A percentile compares a stretch with the other conserved stretches of the same genome.
These are phyloP conservation scores for Albula glossodonta DNA, from an alignment of 2,113 vertebrate genomes.

Conservation along the genomic window DNA sequence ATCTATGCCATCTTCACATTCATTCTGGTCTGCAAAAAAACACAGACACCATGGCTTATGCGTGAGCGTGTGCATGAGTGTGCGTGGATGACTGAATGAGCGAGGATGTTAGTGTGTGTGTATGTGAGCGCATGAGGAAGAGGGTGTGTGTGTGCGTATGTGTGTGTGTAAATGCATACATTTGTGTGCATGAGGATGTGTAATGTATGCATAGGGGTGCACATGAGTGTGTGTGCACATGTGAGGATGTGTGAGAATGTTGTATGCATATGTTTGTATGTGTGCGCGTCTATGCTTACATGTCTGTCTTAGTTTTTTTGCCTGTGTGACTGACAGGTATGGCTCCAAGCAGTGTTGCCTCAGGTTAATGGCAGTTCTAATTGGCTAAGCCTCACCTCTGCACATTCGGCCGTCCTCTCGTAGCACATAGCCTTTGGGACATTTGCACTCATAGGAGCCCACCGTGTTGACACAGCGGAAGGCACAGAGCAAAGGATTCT, in stretches of 20 bases:
- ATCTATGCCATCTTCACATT: slow-evolving; percentile 87
- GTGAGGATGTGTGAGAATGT: neutral
- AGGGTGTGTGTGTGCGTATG: neutral
- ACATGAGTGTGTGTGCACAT: neutral
- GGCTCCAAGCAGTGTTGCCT: neutral
- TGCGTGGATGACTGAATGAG: neutral
- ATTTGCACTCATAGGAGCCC: slow-evolving; percentile 95
- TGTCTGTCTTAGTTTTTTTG: neutral
- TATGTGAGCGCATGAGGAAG: no score
- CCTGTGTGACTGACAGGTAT: neutral
- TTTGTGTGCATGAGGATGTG: neutral
- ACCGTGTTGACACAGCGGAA: slow-evolving; percentile 95
- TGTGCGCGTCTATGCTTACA: neutral
- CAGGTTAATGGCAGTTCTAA: neutral
- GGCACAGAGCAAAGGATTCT: slow-evolving; percentile 93
- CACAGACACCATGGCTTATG: neutral
- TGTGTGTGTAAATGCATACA: neutral
- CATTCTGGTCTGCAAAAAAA: slow-evolving; percentile 84
- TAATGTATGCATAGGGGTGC: neutral
- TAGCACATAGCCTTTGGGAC: slow-evolving; percentile 88
- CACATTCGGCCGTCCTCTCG: slow-evolving; percentile 94
- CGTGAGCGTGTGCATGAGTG: neutral
- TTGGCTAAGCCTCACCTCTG: slow-evolving; percentile 73
- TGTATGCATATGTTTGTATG: neutral
- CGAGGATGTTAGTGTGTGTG: neutral